Percentiles rank a stretch among this genome's conserved stretches.
These are phyloP conservation scores for Cyclopterus lumpus DNA, from an alignment of 2,797 vertebrate species.

Conservation along the genomic window DNA sequence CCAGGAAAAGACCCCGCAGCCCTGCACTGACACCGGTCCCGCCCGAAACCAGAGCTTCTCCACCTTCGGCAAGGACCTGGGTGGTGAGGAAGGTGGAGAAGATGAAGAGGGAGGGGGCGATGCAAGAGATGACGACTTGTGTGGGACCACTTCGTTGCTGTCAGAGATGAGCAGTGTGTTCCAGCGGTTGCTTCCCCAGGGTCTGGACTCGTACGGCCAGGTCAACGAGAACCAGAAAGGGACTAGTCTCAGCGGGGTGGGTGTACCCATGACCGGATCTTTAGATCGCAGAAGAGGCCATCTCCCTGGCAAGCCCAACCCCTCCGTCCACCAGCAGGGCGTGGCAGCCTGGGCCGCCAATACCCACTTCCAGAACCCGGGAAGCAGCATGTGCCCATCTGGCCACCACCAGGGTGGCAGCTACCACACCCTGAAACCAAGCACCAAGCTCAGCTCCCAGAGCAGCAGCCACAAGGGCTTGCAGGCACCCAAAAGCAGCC, in stretches of 20 bases:
- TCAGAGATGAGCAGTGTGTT: slow-evolving; percentile 98
- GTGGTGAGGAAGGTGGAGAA: slow-evolving; percentile 64
- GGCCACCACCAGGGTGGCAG: slow-evolving; percentile 83
- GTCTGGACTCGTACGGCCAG: slow-evolving; percentile 89
- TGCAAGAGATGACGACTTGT: slow-evolving; percentile 83
- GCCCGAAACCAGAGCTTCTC: slow-evolving; percentile 95
- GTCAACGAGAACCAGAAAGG: slow-evolving; percentile 86
- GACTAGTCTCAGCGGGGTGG: slow-evolving; percentile 64
- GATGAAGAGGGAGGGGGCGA: slow-evolving; percentile 77
- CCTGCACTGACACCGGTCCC: slow-evolving; percentile 74
- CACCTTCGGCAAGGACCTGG: slow-evolving; percentile 93
- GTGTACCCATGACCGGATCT: slow-evolving; percentile 81
- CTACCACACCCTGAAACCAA: slow-evolving; percentile 80
- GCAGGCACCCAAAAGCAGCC: slow-evolving; percentile 70
- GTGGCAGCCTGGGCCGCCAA: slow-evolving; percentile 97
- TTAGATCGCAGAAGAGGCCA: slow-evolving; percentile 92
- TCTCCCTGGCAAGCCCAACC: slow-evolving; percentile 87
- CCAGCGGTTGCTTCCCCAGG: slow-evolving; percentile 92
- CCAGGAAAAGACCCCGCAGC: slow-evolving; percentile 87
- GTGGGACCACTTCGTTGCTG: slow-evolving; percentile 89
- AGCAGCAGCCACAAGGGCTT: slow-evolving; percentile 59
- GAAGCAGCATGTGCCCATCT: slow-evolving; percentile 84
- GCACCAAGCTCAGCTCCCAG: slow-evolving; percentile 77
- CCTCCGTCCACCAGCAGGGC: slow-evolving; percentile 89
- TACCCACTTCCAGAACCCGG: slow-evolving; percentile 95